phyloP scores from a whole-genome alignment of 2,888 invertebrate genomes.

The Drosophila ezoana region DNA sequence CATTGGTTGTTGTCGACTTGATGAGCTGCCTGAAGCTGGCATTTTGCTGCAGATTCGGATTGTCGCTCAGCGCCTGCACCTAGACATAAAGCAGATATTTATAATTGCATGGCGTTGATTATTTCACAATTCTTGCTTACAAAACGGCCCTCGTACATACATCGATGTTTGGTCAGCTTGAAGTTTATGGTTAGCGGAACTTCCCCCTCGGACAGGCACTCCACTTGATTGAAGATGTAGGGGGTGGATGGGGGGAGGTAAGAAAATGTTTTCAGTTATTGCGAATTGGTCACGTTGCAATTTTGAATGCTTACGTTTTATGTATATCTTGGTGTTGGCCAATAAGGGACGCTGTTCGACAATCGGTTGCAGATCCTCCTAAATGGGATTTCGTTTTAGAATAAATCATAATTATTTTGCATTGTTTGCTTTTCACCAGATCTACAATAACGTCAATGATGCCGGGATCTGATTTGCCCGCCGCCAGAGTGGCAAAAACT shows the following conservation, averaged over 20 bases:
- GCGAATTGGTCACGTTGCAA: conserved; percentile 45
- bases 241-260: not conserved
- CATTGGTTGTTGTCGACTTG: conserved; percentile 30
- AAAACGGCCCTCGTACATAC: conserved; percentile 86
- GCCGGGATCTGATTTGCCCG: conserved; percentile 63
- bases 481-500: conserved; percentile 16
- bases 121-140: conserved; percentile 48
- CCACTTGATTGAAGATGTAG: conserved; percentile 47
- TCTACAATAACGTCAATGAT: conserved; percentile 53
- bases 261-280: conserved; percentile 34
- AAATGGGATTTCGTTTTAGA: not conserved
- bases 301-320: conserved; percentile 87
- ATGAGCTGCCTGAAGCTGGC: conserved; percentile 54
- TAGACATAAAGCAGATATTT: conserved; percentile 14
- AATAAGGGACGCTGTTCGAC: conserved; percentile 87
- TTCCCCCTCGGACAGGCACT: conserved; percentile 84
- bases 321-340: conserved; percentile 89
- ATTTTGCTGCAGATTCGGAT: conserved; percentile 42
- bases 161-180: conserved; percentile 86
- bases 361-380: conserved; percentile 69
- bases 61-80: conserved; percentile 51
- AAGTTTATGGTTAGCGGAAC: conserved; percentile 86
- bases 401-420: conserved; percentile 17
- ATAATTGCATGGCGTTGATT: too few relatives aligned
- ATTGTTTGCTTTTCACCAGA: conserved; percentile 49